A percentile compares a stretch with the other conserved stretches of the same genome.
phyloP scores from a whole-genome alignment of 2,888 invertebrate genomes.

The Tubulanus polymorphus region DNA sequence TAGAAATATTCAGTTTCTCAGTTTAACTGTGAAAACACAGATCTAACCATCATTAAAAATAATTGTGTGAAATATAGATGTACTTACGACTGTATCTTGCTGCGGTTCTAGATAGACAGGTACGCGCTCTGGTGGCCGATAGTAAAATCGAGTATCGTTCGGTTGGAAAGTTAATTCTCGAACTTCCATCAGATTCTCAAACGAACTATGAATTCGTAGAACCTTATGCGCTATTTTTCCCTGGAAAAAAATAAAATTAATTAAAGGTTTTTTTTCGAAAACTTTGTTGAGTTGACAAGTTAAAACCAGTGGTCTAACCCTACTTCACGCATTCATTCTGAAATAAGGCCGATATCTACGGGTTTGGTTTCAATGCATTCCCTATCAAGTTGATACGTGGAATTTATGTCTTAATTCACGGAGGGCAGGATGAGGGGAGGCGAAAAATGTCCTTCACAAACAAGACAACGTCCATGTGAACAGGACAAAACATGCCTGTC shows the following conservation, averaged over 20 bases:
- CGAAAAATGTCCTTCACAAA: no score
- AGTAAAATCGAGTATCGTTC: conserved; percentile 62
- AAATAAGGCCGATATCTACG: no score
- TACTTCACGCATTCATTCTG: no score
- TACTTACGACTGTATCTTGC: conserved; percentile 40
- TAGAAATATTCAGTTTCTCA: conserved; percentile 2
- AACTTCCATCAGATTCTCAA: conserved; percentile 75
- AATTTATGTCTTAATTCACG: no score
- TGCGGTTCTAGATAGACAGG: conserved; percentile 38
- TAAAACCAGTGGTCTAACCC: no score
- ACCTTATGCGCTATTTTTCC: conserved; percentile 74
- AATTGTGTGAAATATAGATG: not conserved
- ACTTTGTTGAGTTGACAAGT: no score
- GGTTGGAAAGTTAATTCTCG: conserved; percentile 63
- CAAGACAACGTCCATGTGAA: no score
- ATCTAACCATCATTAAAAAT: not conserved
- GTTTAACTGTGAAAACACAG: not conserved
- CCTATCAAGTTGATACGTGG: no score
- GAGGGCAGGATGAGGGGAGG: no score
- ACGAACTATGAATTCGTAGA: conserved; percentile 76
- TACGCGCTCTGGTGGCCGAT: conserved; percentile 52
- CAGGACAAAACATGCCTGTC: no score
- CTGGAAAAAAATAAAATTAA: conserved; percentile 56
- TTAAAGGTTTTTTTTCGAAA: no score
- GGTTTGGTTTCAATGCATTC: no score